phyloP scores from a whole-genome alignment of 2,113 vertebrate species.

The Aleadryas rufinucha region DNA sequence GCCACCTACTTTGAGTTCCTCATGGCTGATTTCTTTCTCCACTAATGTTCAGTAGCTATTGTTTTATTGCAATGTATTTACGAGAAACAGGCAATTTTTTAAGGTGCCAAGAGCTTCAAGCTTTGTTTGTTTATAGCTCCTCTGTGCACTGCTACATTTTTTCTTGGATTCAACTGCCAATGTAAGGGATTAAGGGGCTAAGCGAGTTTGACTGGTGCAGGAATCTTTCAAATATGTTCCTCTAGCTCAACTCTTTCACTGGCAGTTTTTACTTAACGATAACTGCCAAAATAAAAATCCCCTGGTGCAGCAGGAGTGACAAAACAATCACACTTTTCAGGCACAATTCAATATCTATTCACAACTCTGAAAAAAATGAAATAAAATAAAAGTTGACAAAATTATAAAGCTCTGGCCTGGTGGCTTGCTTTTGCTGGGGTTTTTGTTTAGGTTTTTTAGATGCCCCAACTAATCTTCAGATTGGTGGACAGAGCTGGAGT shows the following conservation, averaged over 20 bases:
- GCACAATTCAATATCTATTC: slow-evolving; percentile 16
- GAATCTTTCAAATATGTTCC: slow-evolving; percentile 67
- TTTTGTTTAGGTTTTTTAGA: neutral
- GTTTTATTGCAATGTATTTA: slow-evolving; percentile 70
- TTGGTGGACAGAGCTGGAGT: neutral
- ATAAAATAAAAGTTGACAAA: neutral
- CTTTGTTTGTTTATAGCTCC: slow-evolving; percentile 71
- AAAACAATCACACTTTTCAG: slow-evolving; percentile 48
- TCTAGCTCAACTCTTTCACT: slow-evolving; percentile 54
- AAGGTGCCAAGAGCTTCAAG: slow-evolving; percentile 50
- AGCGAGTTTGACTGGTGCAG: slow-evolving; percentile 67
- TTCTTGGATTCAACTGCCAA: slow-evolving; percentile 66
- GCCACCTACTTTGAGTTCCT: slow-evolving; percentile 20
- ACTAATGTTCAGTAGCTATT: slow-evolving; percentile 47
- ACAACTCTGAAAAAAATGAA: neutral
- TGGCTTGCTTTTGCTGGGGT: neutral
- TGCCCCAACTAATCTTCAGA: neutral
- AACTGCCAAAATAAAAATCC: slow-evolving; percentile 24
- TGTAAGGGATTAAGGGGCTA: slow-evolving; percentile 76
- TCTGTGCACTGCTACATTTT: slow-evolving; percentile 54
- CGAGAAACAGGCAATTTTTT: slow-evolving; percentile 48
- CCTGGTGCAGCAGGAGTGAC: neutral
- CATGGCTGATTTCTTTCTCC: slow-evolving; percentile 38
- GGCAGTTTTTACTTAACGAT: slow-evolving; percentile 69
- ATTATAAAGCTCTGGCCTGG: neutral